Evolutionary conservation across 1,140 invertebrate genomes (phyloP), one percentile per base, ranked within the genome.

Genomic region (Drosophila virilis): DNA sequence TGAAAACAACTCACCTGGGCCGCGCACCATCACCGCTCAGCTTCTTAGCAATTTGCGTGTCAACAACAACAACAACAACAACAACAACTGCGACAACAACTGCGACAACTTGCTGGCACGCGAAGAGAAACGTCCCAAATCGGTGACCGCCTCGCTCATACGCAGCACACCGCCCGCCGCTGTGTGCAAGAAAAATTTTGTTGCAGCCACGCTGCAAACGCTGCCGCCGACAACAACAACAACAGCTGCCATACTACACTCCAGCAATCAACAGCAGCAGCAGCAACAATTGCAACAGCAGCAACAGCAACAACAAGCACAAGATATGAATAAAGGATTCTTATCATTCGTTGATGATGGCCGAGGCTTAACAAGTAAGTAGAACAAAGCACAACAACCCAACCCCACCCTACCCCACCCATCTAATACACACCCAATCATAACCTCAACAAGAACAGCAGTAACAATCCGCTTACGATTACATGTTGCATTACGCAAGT

Each of bases 301-400:
- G 15, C 72, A 77, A 13, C 82, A 79, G 67, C 97, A 96, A 65
- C 70, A 66, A 77, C 95, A 96, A 90, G 96, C 97, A 67, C 95
- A 97, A 94, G 97, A 98, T 92, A 98, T 98, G 97, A 97, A 97
- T 93, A 97, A 97, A 93, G 97, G 96, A 82, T 98, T 97, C 93
- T 94, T 98, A 78, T 96, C 95, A 91, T 97, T 97, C 93, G 95
- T 95, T 78, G 97, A 97, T 90, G 95, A 98, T 93, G 95, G 97
- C 84, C 95, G 95, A 78, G 96, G 96, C 77, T 93, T 96, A 91
- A 97, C 96, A 93, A 96, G 97, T 97, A 94, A 95, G 96, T 95
- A 80, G 5, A 45, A 32, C 32, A 38, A 55, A 50, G 10, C 28
- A 50, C 22, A 50, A n/a, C 48, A 32, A 50, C 32, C 12, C 12